Base-by-base conservation (phyloP, 2,888 invertebrate genomes). In the Cephus spinipes region DNA sequence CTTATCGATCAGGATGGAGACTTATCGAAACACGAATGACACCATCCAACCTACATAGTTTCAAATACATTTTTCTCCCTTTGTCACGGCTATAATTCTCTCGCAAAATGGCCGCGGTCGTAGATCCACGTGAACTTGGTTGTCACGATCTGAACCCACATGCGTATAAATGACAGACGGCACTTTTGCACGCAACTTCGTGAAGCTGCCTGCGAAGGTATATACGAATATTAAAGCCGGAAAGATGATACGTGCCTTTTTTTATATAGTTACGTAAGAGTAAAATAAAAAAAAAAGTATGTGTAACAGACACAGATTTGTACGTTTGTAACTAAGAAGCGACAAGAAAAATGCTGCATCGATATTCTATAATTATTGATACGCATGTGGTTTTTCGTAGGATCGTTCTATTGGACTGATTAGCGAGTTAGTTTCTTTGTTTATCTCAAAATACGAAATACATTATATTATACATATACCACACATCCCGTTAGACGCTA, bases 401-500 rank as follows among this genome's bases (percentile, higher is more conserved):
- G 23, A 55, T 15, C 23, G 1, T 9, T 55, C 55, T 55, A 15
- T 55, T 55, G 55, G 55, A 23, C 55, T 55, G 55, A 55, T 23
- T 23, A 55, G 55, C 55, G 23, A 55, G 2, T 23, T 55, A 55
- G 23, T 55, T 55, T 55, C 55, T 55, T 55, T 40, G 23, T 40
- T 15, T 55, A 55, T 23, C 23, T 23, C 9, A 23, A 23, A 23
- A 55, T 55, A 23, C 23, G 23, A 55, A 55, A 23, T 55, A 55
- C 55, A 55, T 55, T 9, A 55, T 55, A 23, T 55, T 55, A 55
- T 55, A 55, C 55, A 23, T 78, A 81, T 79, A 79, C 81, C 79
- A 79, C 75, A 82, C 81, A 84, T 82, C 87, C 87, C 86, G 86
- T 89, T 90, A 89, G 88, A 88, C 82, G 84, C 88, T 89, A 89